Base-by-base conservation (phyloP, 2,113 vertebrate genomes). In the Dinomys branickii region DNA sequence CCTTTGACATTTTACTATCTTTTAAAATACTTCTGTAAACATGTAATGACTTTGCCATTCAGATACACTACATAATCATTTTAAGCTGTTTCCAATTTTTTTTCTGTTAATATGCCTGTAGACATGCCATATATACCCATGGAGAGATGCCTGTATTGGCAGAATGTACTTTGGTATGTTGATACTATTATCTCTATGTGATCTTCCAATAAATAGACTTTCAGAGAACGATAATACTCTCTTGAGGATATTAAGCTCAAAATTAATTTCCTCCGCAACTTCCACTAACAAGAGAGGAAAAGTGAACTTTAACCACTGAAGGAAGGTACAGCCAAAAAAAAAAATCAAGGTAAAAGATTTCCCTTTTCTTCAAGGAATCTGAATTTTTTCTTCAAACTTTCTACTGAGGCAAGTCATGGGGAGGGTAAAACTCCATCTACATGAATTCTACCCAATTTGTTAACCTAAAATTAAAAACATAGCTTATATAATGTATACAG, bases 241-340 rank as follows among this genome's bases (percentile, higher is more conserved):
- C 24, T 69, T n/a, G 38, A 58, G 10, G 71, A n/a, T 67, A 69
- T 59, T 87, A 86, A 65, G 24, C 59, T 86, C 44, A 89, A 63
- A 52, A 63, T 85, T 95, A 77, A 73, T 97, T 95, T 97, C 22
- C 56, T 81, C 85, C 7, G 84, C 54, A 84, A 65, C 28, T 86
- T 90, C 16, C 26, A 38, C 84, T 58, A 65, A 50, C 41, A 80
- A 41, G 73, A 41, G 58, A 93, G 56, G 50, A 85, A 59, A 59
- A 52, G 38, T 78, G 13, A 83, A 41, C 87, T 93, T 92, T 90
- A 93, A 63, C 30, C 22, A 63, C 65, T 54, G 56, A 58, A 85
- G 22, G 41, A 75, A 61, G 19, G 75, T 88, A 19, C 26, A 91
- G 41, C 20, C 35, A 71, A 33, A 33, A 85, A 94, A 94, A 87